Evolutionary conservation across 2,113 vertebrate genomes (phyloP), one percentile per base, ranked within the genome.

Genomic region (Puffinus mauretanicus): DNA sequence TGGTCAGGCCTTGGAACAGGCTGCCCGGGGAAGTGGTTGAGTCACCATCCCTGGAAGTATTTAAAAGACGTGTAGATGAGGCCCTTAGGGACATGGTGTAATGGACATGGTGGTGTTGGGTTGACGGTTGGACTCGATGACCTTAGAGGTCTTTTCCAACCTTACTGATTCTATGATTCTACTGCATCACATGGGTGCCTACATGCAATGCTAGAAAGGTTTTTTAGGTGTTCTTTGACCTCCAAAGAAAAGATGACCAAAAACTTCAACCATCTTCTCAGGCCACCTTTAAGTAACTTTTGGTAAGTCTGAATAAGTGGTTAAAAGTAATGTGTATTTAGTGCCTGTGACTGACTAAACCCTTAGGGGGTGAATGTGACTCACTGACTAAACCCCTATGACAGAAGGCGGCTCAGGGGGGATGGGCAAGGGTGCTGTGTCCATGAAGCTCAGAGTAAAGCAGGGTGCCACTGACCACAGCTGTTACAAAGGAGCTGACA

Each of bases 381-480:
- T 38, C 36, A 38, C 36, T 38, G 36, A 32, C 29, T 27, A 34
- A 57, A 32, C 2, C 20, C 51, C 26, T 10, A 0, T 11, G 10
- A 44, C 3, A 3, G 9, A 14, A 71, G 36, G 20, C 42, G 32
- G 40, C 8, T 72, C 4, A 0, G 15, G 38, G 24, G 47, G 44
- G 24, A 27, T 17, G 55, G 8, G 26, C 19, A 13, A 30, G 58
- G 19, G 1, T 44, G 58, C 32, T 49, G 32, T 22, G 30, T 52
- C 66, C 11, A 0, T 2, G 12, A 17, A 38, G 22, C 16, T 60
- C 47, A 14, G 66, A 29, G 2, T 5, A 27, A 6, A 1, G 20
- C 27, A 55, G n/a, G 32, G 8, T 36, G 44, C 40, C 38, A 22
- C 7, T 76, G 58, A 36, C 67, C 67, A 64, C 44, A 84, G 69